Conservation (phyloP, 1,140 invertebrate species). For the Lucilia sericata region DNA sequence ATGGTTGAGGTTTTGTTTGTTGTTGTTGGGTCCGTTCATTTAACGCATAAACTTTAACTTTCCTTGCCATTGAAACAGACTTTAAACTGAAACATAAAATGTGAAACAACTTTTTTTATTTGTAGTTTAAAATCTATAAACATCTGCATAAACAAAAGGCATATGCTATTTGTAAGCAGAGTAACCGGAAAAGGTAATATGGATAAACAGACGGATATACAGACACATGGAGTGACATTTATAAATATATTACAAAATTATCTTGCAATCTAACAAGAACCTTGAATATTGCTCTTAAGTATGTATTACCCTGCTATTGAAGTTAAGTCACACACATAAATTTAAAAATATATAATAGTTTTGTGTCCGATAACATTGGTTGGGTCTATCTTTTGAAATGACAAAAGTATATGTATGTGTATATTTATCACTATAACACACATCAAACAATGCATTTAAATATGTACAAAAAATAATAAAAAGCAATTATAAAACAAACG, state of each 20-base stretch:
- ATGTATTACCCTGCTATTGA: too few species aligned
- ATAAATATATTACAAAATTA: too few species aligned
- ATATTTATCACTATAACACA: not conserved
- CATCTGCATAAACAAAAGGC: constrained; percentile 40
- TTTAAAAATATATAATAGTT: too few species aligned
- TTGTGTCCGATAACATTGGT: too few species aligned
- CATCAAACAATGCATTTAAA: constrained; percentile 9
- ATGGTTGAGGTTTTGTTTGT: constrained; percentile 20
- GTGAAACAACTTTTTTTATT: constrained; percentile 4
- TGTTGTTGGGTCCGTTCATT: not conserved
- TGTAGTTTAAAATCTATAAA: constrained; percentile 27
- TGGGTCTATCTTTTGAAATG: too few species aligned
- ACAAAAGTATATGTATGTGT: too few species aligned
- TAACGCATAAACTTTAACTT: constrained; percentile 14
- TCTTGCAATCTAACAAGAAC: not conserved
- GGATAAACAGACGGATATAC: too few species aligned
- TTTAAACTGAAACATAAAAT: not conserved
- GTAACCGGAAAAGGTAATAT: not conserved
- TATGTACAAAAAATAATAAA: not conserved
- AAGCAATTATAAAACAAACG: too few species aligned
- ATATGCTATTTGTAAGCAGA: not conserved
- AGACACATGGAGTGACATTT: too few species aligned
- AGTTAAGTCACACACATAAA: too few species aligned
- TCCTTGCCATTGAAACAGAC: not conserved
- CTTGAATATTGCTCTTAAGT: not conserved